These are phyloP conservation scores for Polypterus bichir DNA, from an alignment of 2,113 vertebrate genomes.

Conservation along the genomic window DNA sequence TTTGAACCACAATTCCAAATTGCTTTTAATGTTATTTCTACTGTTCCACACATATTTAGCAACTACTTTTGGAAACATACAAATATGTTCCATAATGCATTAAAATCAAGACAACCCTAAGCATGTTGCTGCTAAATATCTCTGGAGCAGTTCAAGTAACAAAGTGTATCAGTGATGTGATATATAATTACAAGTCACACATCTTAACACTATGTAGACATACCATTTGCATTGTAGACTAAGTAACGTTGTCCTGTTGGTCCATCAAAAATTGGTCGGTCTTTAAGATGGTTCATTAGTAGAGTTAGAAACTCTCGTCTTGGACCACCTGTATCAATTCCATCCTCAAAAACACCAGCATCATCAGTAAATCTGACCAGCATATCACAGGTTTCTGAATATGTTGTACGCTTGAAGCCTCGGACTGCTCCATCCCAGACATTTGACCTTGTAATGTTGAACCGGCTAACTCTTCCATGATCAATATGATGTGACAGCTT, in stretches of 20 bases:
- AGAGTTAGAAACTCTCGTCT: conserved; percentile 19
- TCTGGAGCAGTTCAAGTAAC: too few species aligned
- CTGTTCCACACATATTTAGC: too few species aligned
- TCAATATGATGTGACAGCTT: conserved; percentile 16
- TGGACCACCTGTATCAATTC: conserved; percentile 20
- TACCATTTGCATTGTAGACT: conserved; percentile 26
- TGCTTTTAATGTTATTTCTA: too few species aligned
- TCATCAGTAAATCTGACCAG: conserved; percentile 10
- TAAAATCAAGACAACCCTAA: too few species aligned
- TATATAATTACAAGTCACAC: background rate
- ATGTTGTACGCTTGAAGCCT: conserved; percentile 19
- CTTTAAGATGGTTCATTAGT: conserved; percentile 22
- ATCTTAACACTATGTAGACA: background rate
- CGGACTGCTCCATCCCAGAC: too few species aligned
- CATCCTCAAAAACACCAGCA: conserved; percentile 18
- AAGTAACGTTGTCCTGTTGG: conserved; percentile 21
- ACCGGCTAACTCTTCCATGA: background rate
- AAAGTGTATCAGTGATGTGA: background rate
- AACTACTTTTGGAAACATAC: too few species aligned
- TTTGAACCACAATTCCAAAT: background rate
- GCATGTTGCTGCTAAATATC: too few species aligned
- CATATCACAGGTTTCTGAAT: conserved; percentile 18
- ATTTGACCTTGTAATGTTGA: too few species aligned
- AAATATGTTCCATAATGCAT: too few species aligned
- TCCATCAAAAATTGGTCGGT: conserved; percentile 23